Conservation (phyloP, 2,888 invertebrate species). For the Erebia ligea region DNA sequence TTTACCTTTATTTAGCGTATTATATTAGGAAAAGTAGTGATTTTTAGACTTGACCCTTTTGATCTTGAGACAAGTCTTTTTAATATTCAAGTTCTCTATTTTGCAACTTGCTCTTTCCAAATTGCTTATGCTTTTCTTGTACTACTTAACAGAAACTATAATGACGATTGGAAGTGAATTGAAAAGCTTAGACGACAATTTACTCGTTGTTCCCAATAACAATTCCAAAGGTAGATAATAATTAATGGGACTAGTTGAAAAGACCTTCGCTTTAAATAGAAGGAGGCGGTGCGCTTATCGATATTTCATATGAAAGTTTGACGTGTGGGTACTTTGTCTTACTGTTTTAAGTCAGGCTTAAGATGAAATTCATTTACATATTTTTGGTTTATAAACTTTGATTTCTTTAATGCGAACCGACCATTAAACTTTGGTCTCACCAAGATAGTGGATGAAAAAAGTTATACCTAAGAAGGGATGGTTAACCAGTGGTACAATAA, state of each 20-base stretch:
- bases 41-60: background rate
- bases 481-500: slow-evolving; percentile 36
- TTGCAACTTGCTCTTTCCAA: background rate
- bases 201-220: slow-evolving; percentile 33
- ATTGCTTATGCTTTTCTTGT: slow-evolving; percentile 1
- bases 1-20: no score
- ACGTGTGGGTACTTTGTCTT: background rate
- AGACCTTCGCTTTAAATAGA: slow-evolving; percentile 49
- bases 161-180: slow-evolving; percentile 26
- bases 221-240: slow-evolving; percentile 39
- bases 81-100: background rate
- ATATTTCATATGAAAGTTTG: slow-evolving; percentile 31
- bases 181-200: slow-evolving; percentile 31
- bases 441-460: background rate
- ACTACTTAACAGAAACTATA: slow-evolving; percentile 41
- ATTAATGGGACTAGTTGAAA: slow-evolving; percentile 47
- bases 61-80: background rate
- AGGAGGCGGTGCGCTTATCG: slow-evolving; percentile 43
- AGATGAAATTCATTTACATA: no score
- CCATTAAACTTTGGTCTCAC: background rate
- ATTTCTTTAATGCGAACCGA: no score
- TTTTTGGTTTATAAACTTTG: no score
- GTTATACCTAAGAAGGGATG: slow-evolving; percentile 11
- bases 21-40: no score
- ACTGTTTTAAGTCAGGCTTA: background rate